Evolutionary conservation across 2,113 vertebrate genomes (phyloP), one percentile per base, ranked within the genome.

Genomic region (Aplodontia rufa): DNA sequence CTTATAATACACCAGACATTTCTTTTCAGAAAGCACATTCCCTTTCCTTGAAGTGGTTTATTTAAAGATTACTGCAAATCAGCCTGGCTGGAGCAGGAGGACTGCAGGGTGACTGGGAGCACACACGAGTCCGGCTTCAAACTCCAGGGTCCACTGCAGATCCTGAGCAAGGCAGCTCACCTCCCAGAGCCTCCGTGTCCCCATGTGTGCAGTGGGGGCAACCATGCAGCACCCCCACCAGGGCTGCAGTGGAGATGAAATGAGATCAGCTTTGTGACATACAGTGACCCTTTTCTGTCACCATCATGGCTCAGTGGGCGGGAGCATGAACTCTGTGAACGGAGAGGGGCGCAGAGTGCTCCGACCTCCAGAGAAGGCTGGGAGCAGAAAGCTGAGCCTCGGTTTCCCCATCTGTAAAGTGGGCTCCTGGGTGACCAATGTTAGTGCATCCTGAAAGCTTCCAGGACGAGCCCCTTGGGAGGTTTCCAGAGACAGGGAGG

Each of bases 141-240:
- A 72, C 60, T n/a, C n/a, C n/a, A n/a, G n/a, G n/a, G n/a, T n/a
- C n/a, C n/a, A n/a, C n/a, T n/a, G n/a, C n/a, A n/a, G 13, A 37
- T 60, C 24, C 37, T 17, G 32, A 11, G 13, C 14, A 72, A 8
- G 10, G 22, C 42, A 40, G 42, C 28, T 35, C n/a, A 30, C 53
- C n/a, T 45, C 55, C 60, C 55, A 35, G 42, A 42, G 92, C 53
- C 84, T 93, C 32, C 0, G 85, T 53, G 40, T 53, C 35, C 76
- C 76, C 20, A n/a, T 45, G 45, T 42, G 4, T 30, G 51, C 51
- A 72, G 26, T 8, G 17, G 42, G 24, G 47, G 9, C 30, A n/a
- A 1, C 1, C 42, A 4, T 26, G 60, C 7, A 35, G 12, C 10
- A 14, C 1, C 0, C 6, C 45, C 35, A 28, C 20, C 40, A 40